A percentile compares a stretch with the other conserved stretches of the same genome.
Conservation (phyloP, 2,113 vertebrate species). For the Condylura cristata region DNA sequence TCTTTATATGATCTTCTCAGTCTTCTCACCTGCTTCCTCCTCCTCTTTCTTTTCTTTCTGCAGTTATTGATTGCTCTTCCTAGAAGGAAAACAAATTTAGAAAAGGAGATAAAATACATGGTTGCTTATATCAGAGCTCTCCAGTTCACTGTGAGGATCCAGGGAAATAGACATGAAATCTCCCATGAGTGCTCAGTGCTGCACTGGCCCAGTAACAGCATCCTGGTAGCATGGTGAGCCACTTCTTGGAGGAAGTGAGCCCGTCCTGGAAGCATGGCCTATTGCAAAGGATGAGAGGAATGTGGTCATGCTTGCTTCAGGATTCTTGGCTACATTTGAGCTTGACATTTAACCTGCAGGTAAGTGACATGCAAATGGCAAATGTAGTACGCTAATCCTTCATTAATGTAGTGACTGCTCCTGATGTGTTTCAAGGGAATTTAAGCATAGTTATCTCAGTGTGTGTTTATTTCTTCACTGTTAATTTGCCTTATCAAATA, state of each 20-base stretch:
- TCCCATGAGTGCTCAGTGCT: background rate
- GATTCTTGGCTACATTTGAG: background rate
- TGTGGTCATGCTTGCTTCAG: background rate
- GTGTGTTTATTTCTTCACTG: background rate
- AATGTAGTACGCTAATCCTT: background rate
- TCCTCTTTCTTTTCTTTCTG: background rate
- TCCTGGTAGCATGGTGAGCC: background rate
- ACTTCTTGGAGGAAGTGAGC: background rate
- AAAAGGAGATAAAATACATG: background rate
- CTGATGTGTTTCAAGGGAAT: background rate
- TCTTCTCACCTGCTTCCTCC: background rate
- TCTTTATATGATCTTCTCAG: background rate
- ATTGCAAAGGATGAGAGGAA: background rate
- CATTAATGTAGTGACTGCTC: background rate
- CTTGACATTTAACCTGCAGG: background rate
- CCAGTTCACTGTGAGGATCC: background rate
- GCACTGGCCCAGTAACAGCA: background rate
- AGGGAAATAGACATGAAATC: background rate
- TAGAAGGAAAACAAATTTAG: background rate
- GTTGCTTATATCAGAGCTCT: background rate
- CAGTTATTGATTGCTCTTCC: background rate
- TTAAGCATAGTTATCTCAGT: conserved; percentile 13
- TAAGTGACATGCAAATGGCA: background rate
- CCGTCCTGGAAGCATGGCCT: background rate
- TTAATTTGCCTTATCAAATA: background rate